Evolutionary conservation across 2,888 invertebrate genomes (phyloP).

Genomic region (Pristionchus mayeri): DNA sequence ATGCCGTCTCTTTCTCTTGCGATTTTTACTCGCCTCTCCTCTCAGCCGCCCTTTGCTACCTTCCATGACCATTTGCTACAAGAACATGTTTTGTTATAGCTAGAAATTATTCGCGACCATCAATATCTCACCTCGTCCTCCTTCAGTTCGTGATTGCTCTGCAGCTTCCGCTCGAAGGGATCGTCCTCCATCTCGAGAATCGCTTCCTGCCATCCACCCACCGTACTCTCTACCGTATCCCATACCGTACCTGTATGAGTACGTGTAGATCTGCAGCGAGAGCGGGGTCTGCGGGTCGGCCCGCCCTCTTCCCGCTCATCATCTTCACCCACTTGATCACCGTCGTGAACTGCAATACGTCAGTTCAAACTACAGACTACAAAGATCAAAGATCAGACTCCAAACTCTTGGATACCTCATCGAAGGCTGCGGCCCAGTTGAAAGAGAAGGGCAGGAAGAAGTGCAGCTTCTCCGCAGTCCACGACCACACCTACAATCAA

Average conservation of each 20-base stretch:
- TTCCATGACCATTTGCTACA: too few relatives aligned
- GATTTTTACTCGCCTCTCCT: background rate
- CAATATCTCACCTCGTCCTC: conserved; percentile 90
- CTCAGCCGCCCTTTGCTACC: background rate
- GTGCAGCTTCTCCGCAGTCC: conserved; percentile 72
- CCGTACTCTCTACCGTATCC: background rate
- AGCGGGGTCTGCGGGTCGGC: conserved; percentile 83
- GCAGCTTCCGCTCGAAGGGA: conserved; percentile 88
- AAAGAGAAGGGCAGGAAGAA: conserved; percentile 78
- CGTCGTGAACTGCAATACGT: conserved; percentile 81
- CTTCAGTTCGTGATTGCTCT: conserved; percentile 93
- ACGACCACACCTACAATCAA: conserved; percentile 76
- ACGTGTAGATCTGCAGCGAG: conserved; percentile 91
- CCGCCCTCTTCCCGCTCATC: conserved; percentile 81
- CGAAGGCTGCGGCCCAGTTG: conserved; percentile 77
- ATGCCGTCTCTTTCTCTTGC: background rate
- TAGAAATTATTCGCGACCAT: too few relatives aligned
- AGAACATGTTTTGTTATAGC: background rate
- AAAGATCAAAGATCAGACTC: background rate
- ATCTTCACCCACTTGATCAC: conserved; percentile 93
- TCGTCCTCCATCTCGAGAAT: conserved; percentile 95
- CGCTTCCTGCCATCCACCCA: conserved; percentile 82
- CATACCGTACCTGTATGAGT: conserved; percentile 81
- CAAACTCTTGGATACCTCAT: conserved; percentile 75
- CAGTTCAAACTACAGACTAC: background rate